These are phyloP conservation scores for Megalops cyprinoides DNA, from an alignment of 2,797 vertebrate genomes.

Conservation along the genomic window DNA sequence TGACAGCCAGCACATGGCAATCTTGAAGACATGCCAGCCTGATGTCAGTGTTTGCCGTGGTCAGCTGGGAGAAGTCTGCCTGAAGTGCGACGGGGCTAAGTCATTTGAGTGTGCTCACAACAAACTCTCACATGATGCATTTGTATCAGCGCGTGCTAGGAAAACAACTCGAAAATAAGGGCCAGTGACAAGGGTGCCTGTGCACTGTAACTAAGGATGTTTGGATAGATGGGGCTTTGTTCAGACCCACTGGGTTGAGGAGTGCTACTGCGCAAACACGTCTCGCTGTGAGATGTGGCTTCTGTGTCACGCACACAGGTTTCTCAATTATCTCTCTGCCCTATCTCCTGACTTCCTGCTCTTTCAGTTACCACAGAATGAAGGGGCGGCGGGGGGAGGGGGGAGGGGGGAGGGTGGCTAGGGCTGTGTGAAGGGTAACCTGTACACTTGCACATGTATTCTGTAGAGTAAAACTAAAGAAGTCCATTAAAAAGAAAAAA, in stretches of 20 bases:
- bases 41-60: too few relatives aligned
- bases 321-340: background rate
- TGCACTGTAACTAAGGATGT: conserved; percentile 9
- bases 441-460: too few relatives aligned
- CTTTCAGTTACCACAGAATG: background rate
- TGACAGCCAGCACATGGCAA: too few relatives aligned
- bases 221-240: background rate
- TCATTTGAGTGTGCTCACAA: background rate
- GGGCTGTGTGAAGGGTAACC: too few relatives aligned
- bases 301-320: background rate
- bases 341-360: conserved; percentile 23
- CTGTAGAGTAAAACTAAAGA: too few relatives aligned
- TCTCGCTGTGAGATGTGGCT: background rate
- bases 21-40: too few relatives aligned
- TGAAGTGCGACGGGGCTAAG: too few relatives aligned
- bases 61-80: too few relatives aligned
- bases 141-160: conserved; percentile 27
- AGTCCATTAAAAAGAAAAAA: too few relatives aligned
- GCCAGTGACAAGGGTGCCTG: conserved; percentile 33
- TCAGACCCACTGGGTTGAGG: background rate
- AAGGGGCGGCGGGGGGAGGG: background rate
- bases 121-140: background rate
- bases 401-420: too few relatives aligned
- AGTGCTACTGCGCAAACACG: background rate
- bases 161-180: conserved; percentile 24